phyloP scores from a whole-genome alignment of 2,888 invertebrate genomes.

The Rhaphigaster nebulosa region DNA sequence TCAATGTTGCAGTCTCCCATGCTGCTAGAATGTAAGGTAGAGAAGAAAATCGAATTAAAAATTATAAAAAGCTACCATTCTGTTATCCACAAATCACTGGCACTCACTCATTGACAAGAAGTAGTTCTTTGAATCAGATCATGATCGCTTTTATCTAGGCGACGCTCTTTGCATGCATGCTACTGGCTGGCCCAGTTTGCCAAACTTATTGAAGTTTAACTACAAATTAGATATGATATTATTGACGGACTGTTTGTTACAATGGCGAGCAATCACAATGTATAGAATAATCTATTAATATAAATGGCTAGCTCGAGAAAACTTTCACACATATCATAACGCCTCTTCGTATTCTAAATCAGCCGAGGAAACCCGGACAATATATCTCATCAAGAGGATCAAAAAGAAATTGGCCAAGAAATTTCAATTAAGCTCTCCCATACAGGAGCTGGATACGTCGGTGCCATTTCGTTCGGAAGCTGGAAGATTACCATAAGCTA shows the following conservation, averaged over 20 bases:
- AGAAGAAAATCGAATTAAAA: too few relatives aligned
- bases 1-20: too few relatives aligned
- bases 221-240: too few relatives aligned
- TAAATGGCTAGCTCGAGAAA: not conserved
- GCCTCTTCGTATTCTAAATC: not conserved
- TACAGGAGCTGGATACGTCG: not conserved
- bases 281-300: not conserved
- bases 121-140: too few relatives aligned
- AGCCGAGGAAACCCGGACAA: not conserved
- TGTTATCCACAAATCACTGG: too few relatives aligned
- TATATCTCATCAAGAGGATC: not conserved
- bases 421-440: not conserved
- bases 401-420: not conserved
- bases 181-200: too few relatives aligned
- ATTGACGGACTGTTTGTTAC: not conserved
- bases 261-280: not conserved
- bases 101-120: too few relatives aligned
- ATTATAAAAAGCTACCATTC: too few relatives aligned
- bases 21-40: too few relatives aligned
- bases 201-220: too few relatives aligned
- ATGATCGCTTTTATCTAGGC: too few relatives aligned
- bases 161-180: too few relatives aligned
- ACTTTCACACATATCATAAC: not conserved
- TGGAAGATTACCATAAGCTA: constrained; percentile 19
- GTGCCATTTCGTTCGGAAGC: constrained; percentile 9